These are phyloP conservation scores for Cuculus canorus DNA, from an alignment of 2,797 vertebrate species.

Conservation along the genomic window DNA sequence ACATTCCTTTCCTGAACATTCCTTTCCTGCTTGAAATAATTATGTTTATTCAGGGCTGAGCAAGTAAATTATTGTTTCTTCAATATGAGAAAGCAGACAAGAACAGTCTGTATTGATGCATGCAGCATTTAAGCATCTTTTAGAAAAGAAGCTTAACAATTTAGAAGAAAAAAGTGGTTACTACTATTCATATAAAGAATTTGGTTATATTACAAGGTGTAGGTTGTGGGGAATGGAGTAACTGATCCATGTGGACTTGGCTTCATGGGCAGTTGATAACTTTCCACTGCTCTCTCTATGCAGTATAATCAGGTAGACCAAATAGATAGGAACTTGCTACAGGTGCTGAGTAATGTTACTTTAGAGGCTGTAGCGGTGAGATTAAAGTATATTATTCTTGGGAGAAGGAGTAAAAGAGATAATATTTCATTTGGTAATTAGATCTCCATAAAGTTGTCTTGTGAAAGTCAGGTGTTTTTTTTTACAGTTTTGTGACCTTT, in stretches of 20 bases:
- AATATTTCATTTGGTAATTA: neutral
- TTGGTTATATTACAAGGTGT: neutral
- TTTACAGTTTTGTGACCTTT: neutral
- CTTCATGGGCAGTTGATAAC: neutral
- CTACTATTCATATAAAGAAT: neutral
- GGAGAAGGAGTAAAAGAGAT: neutral
- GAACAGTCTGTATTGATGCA: neutral
- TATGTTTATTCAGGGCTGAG: neutral
- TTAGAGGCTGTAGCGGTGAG: neutral
- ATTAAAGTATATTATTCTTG: neutral
- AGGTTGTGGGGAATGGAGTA: neutral
- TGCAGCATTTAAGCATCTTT: neutral
- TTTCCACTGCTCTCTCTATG: neutral
- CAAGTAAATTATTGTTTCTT: neutral
- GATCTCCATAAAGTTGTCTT: neutral
- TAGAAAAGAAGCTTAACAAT: neutral
- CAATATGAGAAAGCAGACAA: neutral
- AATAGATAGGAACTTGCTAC: neutral
- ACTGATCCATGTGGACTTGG: neutral
- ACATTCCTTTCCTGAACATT: neutral
- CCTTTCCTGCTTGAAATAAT: neutral
- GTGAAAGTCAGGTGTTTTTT: neutral
- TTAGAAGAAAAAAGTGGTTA: neutral
- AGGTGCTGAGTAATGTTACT: neutral
- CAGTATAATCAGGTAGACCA: neutral